A percentile compares a stretch with the other conserved stretches of the same genome.
These are phyloP conservation scores for Microctonus aethiopoides DNA, from an alignment of 2,888 invertebrate genomes.

Conservation along the genomic window DNA sequence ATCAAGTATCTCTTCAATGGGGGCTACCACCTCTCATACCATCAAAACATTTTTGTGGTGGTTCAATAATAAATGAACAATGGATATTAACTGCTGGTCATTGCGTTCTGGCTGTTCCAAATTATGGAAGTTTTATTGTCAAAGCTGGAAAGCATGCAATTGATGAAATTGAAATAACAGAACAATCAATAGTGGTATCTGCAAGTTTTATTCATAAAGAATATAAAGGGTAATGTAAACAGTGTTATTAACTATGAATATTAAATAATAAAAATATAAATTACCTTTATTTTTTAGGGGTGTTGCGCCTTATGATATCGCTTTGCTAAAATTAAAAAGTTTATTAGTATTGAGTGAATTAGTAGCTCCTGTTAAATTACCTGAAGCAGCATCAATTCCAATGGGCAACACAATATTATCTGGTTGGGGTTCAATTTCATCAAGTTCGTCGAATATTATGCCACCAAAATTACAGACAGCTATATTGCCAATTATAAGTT, in stretches of 20 bases:
- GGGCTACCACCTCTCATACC: constrained; percentile 47
- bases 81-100: constrained; percentile 68
- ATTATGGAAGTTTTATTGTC: constrained; percentile 57
- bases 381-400: constrained; percentile 50
- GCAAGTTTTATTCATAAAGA: constrained; percentile 58
- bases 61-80: constrained; percentile 61
- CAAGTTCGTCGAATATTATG: constrained; percentile 39
- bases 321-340: constrained; percentile 65
- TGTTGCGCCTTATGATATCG: constrained; percentile 69
- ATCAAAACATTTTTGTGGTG: constrained; percentile 66
- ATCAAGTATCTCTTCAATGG: constrained; percentile 66
- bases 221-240: constrained; percentile 54
- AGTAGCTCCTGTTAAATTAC: constrained; percentile 63
- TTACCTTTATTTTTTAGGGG: constrained; percentile 51
- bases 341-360: constrained; percentile 55
- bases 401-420: constrained; percentile 60
- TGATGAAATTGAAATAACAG: constrained; percentile 53
- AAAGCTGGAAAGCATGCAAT: constrained; percentile 71
- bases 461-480: constrained; percentile 58
- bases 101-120: constrained; percentile 58
- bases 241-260: too few species aligned
- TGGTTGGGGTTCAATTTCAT: constrained; percentile 69
- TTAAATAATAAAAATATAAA: too few species aligned
- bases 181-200: constrained; percentile 56
- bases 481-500: constrained; percentile 52